Percentiles rank a stretch among this genome's conserved stretches.
Conservation (phyloP, 2,888 invertebrate species). For the Oasisia sp. region DNA sequence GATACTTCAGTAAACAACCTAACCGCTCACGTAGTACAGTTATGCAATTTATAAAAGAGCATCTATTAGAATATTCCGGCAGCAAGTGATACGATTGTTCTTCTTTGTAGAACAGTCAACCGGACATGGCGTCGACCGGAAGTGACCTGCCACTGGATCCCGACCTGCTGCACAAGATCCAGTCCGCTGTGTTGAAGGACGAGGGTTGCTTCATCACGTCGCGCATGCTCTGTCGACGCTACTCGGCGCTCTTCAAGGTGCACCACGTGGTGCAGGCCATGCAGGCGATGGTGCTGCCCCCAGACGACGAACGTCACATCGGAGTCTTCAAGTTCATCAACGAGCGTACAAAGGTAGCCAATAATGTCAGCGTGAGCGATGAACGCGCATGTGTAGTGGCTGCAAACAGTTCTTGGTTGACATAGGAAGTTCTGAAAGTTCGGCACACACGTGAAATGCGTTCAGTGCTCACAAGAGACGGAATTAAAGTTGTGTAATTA, state of each 20-base stretch:
- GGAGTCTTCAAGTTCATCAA: conserved; percentile 27
- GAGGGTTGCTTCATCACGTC: conserved; percentile 28
- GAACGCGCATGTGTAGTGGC: no score
- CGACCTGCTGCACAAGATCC: neutral
- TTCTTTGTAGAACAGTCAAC: neutral
- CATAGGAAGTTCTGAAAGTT: no score
- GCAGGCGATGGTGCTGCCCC: conserved; percentile 27
- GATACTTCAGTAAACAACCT: no score
- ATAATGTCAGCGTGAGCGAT: neutral
- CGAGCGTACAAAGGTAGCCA: conserved; percentile 23
- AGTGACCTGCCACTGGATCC: neutral
- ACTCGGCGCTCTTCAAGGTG: conserved; percentile 28
- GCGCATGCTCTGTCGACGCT: conserved; percentile 28
- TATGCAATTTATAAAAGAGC: neutral
- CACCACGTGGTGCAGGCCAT: conserved; percentile 30
- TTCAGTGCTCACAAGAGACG: no score
- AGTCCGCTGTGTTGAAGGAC: conserved; percentile 21
- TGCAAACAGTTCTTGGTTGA: no score
- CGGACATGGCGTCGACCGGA: neutral
- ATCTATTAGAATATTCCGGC: neutral
- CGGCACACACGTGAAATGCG: no score
- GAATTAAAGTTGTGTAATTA: no score
- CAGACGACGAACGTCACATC: conserved; percentile 28
- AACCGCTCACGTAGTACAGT: neutral
- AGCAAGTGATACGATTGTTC: neutral